Base-by-base conservation (phyloP, 2,797 vertebrate species). In the Pyrrhura leucotis region DNA sequence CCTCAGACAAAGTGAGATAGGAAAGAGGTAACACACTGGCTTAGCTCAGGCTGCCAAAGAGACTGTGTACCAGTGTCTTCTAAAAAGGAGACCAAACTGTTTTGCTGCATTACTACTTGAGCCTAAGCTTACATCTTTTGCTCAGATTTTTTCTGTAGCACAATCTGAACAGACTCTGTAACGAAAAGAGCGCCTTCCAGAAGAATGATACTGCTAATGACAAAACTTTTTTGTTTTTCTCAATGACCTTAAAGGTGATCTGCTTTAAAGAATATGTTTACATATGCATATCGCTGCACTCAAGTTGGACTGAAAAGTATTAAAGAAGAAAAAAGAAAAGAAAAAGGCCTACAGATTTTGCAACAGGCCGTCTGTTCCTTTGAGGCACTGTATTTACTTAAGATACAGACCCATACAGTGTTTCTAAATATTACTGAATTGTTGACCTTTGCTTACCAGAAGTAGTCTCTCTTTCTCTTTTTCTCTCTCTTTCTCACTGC, bases 1-100 rank as follows among this genome's bases (percentile, higher is more conserved):
- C 98, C 99, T 99, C 85, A 98, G 99, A 98, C 99, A 99, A 98
- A 99, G 99, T 90, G 99, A 99, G 98, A 99, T 99, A 91, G 99
- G 99, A 74, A 99, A 99, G 97, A 99, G 99, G 99, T 99, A 99
- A 99, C 99, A 98, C 98, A 98, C 97, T 97, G 97, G 98, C 97
- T 97, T 97, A 97, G 97, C 95, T 95, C 94, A 97, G 96, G 97
- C 98, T 98, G 98, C 98, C 98, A 98, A 98, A 98, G 98, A 98
- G 97, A 98, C 98, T 93, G 92, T 97, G 91, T 95, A 95, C 94
- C 95, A 91, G 72, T 97, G 97, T 96, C 98, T 97, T 98, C 98
- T 95, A 82, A 93, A 86, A 95, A 95, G 98, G 97, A 97, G 96
- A 95, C 95, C 83, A 88, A 94, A 97, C 96, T 89, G 98, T 98